Evolutionary conservation across 2,113 vertebrate species (phyloP), one percentile per base, ranked within the genome.

Genomic region (Campylorhamphus procurvoides): DNA sequence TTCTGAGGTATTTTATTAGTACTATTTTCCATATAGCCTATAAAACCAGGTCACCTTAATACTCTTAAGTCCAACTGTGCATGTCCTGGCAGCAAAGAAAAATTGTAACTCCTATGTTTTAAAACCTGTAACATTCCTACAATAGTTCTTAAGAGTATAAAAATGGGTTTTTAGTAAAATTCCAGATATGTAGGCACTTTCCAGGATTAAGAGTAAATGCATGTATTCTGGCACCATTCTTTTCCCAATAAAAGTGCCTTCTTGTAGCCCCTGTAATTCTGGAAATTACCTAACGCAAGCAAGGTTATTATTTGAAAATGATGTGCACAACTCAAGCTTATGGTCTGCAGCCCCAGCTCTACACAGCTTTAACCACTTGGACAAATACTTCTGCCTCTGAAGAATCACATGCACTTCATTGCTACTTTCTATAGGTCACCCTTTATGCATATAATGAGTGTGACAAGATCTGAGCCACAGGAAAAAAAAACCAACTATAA

Each of bases 21-120:
- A 44, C 76, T 88, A 27, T 91, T 96, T 96, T 93, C 79, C 88
- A 92, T 86, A 75, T 12, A 28, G 79, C 72, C 75, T 81, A 81
- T 95, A 93, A 95, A 96, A 92, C 33, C 80, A 75, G 91, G 90
- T 90, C 79, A 92, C 79, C 85, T 96, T 92, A 96, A 77, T 86
- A 81, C 40, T 93, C 59, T 23, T 23, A 75, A 84, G 49, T 90
- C 74, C 72, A 90, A 88, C 79, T 86, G 72, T 89, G 59, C 75
- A 71, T 86, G 85, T 44, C 85, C 66, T 78, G 56, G 60, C 81
- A 87, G 47, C 85, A 90, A 95, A 92, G 56, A 56, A 49, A 90
- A 92, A 94, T 27, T 69, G 12, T 67, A 89, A 86, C 31, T 81
- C 56, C 76, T 85, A 6, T 56, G 37, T 68, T 90, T 90, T 74